Evolutionary conservation across 2,888 invertebrate species (phyloP).

Genomic region (Caenorhabditis angaria): DNA sequence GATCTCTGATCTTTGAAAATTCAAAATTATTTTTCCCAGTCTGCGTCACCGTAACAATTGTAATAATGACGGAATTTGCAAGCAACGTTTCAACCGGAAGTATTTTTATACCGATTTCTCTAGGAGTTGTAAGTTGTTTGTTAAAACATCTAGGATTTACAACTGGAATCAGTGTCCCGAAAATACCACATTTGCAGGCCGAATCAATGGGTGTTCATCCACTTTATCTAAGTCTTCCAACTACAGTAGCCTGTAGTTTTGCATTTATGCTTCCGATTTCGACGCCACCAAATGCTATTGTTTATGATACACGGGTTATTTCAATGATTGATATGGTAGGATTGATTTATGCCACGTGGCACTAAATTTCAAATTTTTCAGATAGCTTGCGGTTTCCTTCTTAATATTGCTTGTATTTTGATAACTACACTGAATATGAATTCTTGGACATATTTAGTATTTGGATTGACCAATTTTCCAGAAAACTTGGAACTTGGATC

Average conservation of each 20-base stretch:
- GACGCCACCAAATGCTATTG: conserved; percentile 77
- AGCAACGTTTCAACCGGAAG: conserved; percentile 58
- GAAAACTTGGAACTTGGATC: conserved; percentile 9
- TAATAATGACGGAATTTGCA: conserved; percentile 54
- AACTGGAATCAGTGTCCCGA: not conserved
- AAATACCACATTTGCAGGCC: conserved; percentile 27
- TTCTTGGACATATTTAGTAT: conserved; percentile 51
- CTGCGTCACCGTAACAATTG: conserved; percentile 46
- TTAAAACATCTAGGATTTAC: not conserved
- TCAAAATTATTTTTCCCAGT: conserved; percentile 21
- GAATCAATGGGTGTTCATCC: conserved; percentile 70
- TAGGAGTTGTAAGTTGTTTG: conserved; percentile 35
- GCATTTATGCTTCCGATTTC: conserved; percentile 76
- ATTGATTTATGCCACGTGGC: not conserved
- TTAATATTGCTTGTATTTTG: conserved; percentile 51
- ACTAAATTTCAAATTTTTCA: conserved; percentile 18
- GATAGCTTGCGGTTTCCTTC: conserved; percentile 46
- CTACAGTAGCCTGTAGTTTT: conserved; percentile 72
- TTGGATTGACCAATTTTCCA: conserved; percentile 42
- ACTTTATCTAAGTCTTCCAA: conserved; percentile 72
- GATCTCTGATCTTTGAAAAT: not conserved
- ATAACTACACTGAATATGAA: conserved; percentile 53
- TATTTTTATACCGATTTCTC: conserved; percentile 58
- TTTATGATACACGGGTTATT: conserved; percentile 65
- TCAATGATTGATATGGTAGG: conserved; percentile 43